phyloP scores from a whole-genome alignment of 2,888 invertebrate genomes.

The Notodonta ziczac region DNA sequence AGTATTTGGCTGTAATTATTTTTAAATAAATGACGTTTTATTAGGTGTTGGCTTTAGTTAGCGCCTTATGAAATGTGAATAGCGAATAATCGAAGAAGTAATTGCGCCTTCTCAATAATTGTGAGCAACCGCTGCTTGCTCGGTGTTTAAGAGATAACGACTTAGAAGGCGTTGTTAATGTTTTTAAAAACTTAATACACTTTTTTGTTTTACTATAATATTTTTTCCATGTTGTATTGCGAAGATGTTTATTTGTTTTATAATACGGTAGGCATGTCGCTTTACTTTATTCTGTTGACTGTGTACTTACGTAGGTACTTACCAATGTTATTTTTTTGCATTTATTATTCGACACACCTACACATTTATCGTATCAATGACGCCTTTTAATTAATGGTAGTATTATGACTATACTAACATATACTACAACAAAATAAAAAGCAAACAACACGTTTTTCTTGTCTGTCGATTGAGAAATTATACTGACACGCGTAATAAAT shows the following conservation, averaged over 20 bases:
- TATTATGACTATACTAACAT: background rate
- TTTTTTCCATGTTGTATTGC: background rate
- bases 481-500: slow-evolving; percentile 7
- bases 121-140: background rate
- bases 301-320: background rate
- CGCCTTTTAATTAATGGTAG: background rate
- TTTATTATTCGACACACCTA: background rate
- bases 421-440: background rate
- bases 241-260: no score
- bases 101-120: background rate
- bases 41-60: no score
- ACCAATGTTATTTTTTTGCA: background rate
- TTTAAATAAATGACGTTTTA: no score
- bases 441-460: background rate
- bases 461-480: slow-evolving; percentile 1
- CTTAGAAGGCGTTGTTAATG: background rate
- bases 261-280: no score
- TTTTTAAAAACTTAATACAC: background rate
- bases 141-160: background rate
- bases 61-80: background rate
- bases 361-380: background rate
- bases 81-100: background rate
- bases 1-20: no score
- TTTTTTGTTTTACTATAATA: background rate
- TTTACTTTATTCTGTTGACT: no score